Evolutionary conservation across 2,888 invertebrate genomes (phyloP), one percentile per base, ranked within the genome.

Genomic region (Gisinianus flammeolus): DNA sequence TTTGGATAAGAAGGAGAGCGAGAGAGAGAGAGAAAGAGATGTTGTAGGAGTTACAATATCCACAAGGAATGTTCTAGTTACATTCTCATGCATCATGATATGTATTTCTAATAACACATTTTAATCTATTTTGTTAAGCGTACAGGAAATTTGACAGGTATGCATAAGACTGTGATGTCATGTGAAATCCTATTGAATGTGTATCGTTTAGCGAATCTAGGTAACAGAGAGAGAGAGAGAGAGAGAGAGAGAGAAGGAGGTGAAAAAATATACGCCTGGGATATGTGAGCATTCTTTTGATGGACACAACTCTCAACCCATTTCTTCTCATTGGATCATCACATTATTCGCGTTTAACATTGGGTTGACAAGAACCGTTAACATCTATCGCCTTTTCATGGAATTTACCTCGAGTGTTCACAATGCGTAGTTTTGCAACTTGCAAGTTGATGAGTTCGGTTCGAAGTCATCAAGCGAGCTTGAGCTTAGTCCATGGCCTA

Each of bases 341-440:
- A 62, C 26, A 70, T 70, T 70, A 70, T 70, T 70, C 70, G 54
- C 70, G 26, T 70, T 70, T 70, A 62, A 62, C 33, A 35, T 44
- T 66, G 33, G 62, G 35, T 56, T 73, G 35, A 66, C 56, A 35
- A 58, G 76, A 54, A 79, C 79, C 79, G 79, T 79, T 79, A 79
- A 56, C 66, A 76, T 79, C 72, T 76, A 79, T 79, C 79, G 79
- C 79, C 76, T 71, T 62, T 76, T 69, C 76, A 69, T 69, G 76
- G 58, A 69, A 69, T 58, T 62, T 28, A 58, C 30, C 58, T 33
- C 26, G 66, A 54, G 74, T 44, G 64, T 31, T 74, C 74, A 74
- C 74, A 66, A 66, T 64, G 74, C 74, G 52, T 66, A 56, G 28
- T 72, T 58, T 64, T 33, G n/a, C 24, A 30, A n/a, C 10, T 56